These are phyloP conservation scores for Sinotaia quadrata DNA, from an alignment of 2,888 invertebrate genomes.

Conservation along the genomic window DNA sequence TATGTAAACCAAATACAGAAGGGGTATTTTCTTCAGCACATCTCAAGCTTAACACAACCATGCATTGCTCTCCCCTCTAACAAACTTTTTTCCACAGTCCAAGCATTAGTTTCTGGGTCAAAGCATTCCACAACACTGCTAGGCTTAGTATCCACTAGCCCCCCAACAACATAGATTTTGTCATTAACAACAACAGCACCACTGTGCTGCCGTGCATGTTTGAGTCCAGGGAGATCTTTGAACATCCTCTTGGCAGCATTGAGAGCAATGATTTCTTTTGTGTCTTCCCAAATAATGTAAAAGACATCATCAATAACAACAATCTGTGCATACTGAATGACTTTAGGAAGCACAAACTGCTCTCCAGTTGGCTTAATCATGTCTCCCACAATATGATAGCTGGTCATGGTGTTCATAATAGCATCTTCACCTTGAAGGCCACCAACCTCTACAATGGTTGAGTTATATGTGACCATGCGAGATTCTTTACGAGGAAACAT, in stretches of 20 bases:
- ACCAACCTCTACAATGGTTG: slow-evolving; percentile 67
- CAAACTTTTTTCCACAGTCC: slow-evolving; percentile 63
- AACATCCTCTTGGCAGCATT: slow-evolving; percentile 68
- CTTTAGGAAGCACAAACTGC: slow-evolving; percentile 68
- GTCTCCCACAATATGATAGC: slow-evolving; percentile 59
- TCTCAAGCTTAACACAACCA: slow-evolving; percentile 67
- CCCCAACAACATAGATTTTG: slow-evolving; percentile 68
- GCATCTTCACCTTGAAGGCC: slow-evolving; percentile 62
- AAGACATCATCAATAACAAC: slow-evolving; percentile 66
- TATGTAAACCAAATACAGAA: too few species aligned
- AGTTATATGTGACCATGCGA: slow-evolving; percentile 61
- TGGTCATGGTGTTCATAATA: slow-evolving; percentile 68
- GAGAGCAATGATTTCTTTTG: slow-evolving; percentile 66
- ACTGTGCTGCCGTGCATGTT: slow-evolving; percentile 60
- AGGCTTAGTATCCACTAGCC: slow-evolving; percentile 59
- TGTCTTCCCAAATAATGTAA: slow-evolving; percentile 71
- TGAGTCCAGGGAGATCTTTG: slow-evolving; percentile 61
- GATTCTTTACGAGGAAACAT: slow-evolving; percentile 68
- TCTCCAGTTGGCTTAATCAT: slow-evolving; percentile 62
- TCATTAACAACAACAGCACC: slow-evolving; percentile 64
- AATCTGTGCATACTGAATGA: slow-evolving; percentile 66
- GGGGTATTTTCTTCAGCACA: slow-evolving; percentile 44
- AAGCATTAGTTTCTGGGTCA: slow-evolving; percentile 62
- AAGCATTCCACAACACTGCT: slow-evolving; percentile 65
- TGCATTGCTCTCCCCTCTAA: slow-evolving; percentile 62